Conservation (phyloP, 1,140 invertebrate genomes). For the Arion vulgaris region DNA sequence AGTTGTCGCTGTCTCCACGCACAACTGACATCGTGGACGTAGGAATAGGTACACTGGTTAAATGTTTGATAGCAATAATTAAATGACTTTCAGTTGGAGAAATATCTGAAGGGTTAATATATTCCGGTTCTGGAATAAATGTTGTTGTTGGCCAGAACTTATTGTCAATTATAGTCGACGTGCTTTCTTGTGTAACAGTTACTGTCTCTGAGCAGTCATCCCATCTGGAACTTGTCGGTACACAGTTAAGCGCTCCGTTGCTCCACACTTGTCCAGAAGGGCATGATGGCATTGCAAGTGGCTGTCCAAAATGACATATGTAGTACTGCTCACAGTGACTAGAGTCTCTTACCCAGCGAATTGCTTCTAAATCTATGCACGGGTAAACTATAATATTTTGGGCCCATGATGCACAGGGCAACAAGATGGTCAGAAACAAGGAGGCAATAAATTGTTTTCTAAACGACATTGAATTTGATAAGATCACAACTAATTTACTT, state of each 20-base stretch:
- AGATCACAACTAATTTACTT: background rate
- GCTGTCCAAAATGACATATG: constrained; percentile 52
- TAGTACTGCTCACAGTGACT: constrained; percentile 46
- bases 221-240: constrained; percentile 46
- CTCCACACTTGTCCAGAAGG: constrained; percentile 49
- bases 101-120: background rate
- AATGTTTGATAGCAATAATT: background rate
- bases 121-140: too few species aligned
- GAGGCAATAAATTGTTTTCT: background rate
- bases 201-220: constrained; percentile 39
- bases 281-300: constrained; percentile 48
- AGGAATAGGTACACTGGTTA: background rate
- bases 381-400: constrained; percentile 36
- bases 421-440: background rate
- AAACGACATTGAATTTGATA: too few species aligned
- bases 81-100: background rate
- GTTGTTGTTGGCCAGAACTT: too few species aligned
- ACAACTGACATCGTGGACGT: background rate
- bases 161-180: background rate
- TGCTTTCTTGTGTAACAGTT: background rate
- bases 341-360: constrained; percentile 48
- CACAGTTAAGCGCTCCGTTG: constrained; percentile 49
- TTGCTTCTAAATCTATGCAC: constrained; percentile 39
- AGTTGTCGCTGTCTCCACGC: background rate
- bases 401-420: background rate